Evolutionary conservation across 1,140 invertebrate genomes (phyloP).

Genomic region (Caenorhabditis tropicalis): DNA sequence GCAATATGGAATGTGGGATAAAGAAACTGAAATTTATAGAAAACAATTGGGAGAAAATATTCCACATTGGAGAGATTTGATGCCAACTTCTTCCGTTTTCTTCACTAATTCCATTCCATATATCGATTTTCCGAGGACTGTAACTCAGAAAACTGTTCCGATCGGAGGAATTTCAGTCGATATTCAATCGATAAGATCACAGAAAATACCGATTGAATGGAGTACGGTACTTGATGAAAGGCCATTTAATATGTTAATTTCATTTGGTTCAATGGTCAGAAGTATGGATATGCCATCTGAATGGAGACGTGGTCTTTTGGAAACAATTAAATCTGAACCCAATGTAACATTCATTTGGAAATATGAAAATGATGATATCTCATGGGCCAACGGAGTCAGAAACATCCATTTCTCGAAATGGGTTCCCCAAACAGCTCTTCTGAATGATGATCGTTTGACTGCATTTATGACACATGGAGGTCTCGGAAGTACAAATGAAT

Average conservation of each 20-base stretch:
- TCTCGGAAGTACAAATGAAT: conserved; percentile 59
- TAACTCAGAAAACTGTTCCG: conserved; percentile 51
- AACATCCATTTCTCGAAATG: conserved; percentile 54
- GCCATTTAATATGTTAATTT: conserved; percentile 54
- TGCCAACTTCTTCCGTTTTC: conserved; percentile 39
- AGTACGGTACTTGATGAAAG: conserved; percentile 44
- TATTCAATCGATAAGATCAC: neutral
- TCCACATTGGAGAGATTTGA: conserved; percentile 39
- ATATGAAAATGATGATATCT: conserved; percentile 52
- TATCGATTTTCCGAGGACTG: conserved; percentile 44
- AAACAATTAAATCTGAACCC: conserved; percentile 31
- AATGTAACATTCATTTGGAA: conserved; percentile 60
- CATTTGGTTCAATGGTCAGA: conserved; percentile 58
- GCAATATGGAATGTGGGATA: neutral
- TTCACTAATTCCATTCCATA: conserved; percentile 53
- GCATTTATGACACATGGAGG: conserved; percentile 65
- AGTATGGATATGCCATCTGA: conserved; percentile 54
- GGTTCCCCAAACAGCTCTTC: conserved; percentile 57
- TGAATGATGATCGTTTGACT: conserved; percentile 57
- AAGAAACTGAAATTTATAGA: neutral
- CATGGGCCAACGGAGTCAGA: conserved; percentile 29
- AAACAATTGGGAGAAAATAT: neutral
- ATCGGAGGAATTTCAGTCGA: conserved; percentile 57
- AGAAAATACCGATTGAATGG: conserved; percentile 47
- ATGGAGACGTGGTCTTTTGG: conserved; percentile 43